Percentiles rank a stretch among this genome's conserved stretches.
Conservation (phyloP, 1,140 invertebrate genomes). For the Penaeus vannamei region DNA sequence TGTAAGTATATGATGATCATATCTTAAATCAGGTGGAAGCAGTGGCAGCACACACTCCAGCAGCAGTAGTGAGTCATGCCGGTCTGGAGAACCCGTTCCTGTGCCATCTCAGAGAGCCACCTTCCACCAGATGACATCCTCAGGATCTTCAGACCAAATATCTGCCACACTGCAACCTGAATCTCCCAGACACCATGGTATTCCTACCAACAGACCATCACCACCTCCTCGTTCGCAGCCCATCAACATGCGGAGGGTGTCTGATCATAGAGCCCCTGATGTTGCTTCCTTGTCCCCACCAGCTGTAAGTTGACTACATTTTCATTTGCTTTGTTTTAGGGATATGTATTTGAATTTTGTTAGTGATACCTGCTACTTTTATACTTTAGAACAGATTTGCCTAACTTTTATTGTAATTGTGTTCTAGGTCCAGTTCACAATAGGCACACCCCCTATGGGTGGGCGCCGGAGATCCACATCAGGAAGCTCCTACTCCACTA, state of each 20-base stretch:
- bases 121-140: slow-evolving; percentile 72
- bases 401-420: neutral
- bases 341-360: neutral
- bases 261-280: slow-evolving; percentile 60
- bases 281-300: slow-evolving; percentile 62
- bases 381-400: neutral
- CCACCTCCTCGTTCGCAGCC: slow-evolving; percentile 61
- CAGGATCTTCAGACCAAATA: slow-evolving; percentile 58
- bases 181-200: slow-evolving; percentile 44
- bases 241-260: slow-evolving; percentile 62
- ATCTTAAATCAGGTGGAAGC: slow-evolving; percentile 24
- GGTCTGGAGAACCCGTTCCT: slow-evolving; percentile 71
- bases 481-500: slow-evolving; percentile 64
- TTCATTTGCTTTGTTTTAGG: neutral
- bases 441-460: slow-evolving; percentile 72
- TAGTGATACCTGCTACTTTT: neutral
- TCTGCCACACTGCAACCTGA: slow-evolving; percentile 44
- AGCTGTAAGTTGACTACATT: slow-evolving; percentile 63
- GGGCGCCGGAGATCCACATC: slow-evolving; percentile 65
- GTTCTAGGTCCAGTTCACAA: slow-evolving; percentile 72
- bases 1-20: too few species aligned
- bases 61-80: slow-evolving; percentile 58
- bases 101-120: slow-evolving; percentile 81
- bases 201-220: slow-evolving; percentile 36
- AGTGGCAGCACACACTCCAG: slow-evolving; percentile 62